Evolutionary conservation across 2,888 invertebrate genomes (phyloP).

Genomic region (Schizotus pectinicornis): DNA sequence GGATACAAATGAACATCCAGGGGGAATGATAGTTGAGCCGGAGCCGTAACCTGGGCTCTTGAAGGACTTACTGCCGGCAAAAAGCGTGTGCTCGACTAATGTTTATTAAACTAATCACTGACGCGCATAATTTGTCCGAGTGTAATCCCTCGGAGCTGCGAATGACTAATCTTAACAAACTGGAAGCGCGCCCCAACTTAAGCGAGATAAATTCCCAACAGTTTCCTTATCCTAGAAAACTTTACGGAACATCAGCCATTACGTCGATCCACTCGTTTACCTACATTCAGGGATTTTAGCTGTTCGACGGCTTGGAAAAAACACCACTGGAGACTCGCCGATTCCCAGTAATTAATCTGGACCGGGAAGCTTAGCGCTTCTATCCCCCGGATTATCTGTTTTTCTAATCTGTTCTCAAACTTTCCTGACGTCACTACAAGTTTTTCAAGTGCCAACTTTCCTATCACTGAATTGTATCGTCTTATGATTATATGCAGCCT

Average conservation of each 20-base stretch:
- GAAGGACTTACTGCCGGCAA: conserved; percentile 16
- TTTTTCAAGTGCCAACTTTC: too few relatives aligned
- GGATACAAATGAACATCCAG: conserved; percentile 34
- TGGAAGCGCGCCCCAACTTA: conserved; percentile 47
- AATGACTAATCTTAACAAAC: conserved; percentile 58
- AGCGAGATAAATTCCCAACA: conserved; percentile 50
- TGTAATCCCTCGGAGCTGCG: conserved; percentile 49
- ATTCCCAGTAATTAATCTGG: too few relatives aligned
- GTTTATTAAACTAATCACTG: conserved; percentile 57
- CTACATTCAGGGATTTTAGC: neutral
- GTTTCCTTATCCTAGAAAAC: conserved; percentile 2
- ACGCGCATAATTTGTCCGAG: conserved; percentile 56
- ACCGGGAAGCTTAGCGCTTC: too few relatives aligned
- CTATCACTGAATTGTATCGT: too few relatives aligned
- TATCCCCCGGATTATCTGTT: too few relatives aligned
- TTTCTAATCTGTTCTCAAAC: too few relatives aligned
- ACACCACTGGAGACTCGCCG: too few relatives aligned
- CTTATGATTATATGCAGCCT: too few relatives aligned
- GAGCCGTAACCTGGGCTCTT: conserved; percentile 20
- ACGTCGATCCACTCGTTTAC: neutral
- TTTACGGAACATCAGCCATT: conserved; percentile 9
- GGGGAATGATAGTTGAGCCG: conserved; percentile 30
- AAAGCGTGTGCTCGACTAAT: conserved; percentile 43
- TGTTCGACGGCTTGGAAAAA: too few relatives aligned
- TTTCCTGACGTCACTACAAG: too few relatives aligned